phyloP scores from a whole-genome alignment of 2,888 invertebrate species.

The Mechanitis mazaeus region DNA sequence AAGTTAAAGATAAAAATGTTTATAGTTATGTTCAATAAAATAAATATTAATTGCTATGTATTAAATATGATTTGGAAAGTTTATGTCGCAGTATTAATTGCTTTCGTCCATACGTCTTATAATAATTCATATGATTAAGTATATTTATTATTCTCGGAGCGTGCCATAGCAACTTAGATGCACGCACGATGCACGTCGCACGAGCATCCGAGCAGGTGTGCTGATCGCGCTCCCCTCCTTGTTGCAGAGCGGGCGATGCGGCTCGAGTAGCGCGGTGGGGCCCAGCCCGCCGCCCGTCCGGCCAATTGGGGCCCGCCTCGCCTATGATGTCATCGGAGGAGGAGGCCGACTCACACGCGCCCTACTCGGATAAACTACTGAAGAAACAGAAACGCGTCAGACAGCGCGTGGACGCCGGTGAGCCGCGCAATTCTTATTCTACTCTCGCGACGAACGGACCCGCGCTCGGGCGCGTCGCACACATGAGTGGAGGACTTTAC shows the following conservation, averaged over 20 bases:
- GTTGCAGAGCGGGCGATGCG: constrained; percentile 75
- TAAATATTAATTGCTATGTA: not conserved
- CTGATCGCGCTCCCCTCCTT: constrained; percentile 63
- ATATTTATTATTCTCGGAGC: no score
- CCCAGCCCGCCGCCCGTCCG: constrained; percentile 79
- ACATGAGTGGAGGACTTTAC: constrained; percentile 91
- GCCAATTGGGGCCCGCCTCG: constrained; percentile 89
- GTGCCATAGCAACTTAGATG: no score
- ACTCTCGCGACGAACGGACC: constrained; percentile 74
- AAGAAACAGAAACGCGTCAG: constrained; percentile 95
- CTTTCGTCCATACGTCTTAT: no score
- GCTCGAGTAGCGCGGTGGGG: constrained; percentile 72
- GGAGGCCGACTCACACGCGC: constrained; percentile 95
- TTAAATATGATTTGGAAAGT: constrained; percentile 16
- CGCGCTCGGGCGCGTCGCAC: constrained; percentile 81
- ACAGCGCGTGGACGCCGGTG: constrained; percentile 97
- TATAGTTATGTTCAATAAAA: constrained; percentile 5
- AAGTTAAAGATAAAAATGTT: no score
- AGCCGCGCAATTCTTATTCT: constrained; percentile 94
- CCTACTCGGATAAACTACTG: constrained; percentile 94
- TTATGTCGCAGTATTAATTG: constrained; percentile 8
- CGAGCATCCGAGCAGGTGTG: constrained; percentile 68
- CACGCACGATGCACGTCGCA: constrained; percentile 39
- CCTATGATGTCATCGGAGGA: constrained; percentile 98
- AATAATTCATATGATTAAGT: no score